Conservation (phyloP, 1,140 invertebrate species). For the Atta texana region DNA sequence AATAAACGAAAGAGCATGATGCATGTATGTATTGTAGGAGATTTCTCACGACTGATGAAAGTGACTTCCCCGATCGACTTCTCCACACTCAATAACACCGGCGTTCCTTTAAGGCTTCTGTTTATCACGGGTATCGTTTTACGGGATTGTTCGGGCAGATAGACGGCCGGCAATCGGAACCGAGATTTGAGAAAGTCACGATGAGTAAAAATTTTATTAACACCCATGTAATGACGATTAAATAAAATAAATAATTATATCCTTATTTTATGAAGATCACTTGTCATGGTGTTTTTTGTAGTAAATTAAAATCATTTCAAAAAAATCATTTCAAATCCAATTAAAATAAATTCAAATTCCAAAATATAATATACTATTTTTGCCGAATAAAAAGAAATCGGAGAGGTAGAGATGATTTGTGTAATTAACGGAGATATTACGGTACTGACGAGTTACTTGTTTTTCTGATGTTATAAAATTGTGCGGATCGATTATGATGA, state of each 20-base stretch:
- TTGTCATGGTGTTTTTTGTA: not conserved
- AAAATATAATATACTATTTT: not conserved
- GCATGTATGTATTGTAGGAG: not conserved
- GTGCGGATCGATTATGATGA: conserved; percentile 39
- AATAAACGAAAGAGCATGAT: not conserved
- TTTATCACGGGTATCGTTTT: conserved; percentile 59
- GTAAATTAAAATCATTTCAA: conserved; percentile 16
- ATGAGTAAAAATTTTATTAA: conserved; percentile 48
- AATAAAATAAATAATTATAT: conserved; percentile 31
- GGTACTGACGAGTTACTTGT: conserved; percentile 12
- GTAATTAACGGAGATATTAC: conserved; percentile 28
- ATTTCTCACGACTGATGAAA: conserved; percentile 52
- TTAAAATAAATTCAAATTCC: conserved; percentile 2
- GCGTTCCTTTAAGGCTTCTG: conserved; percentile 55
- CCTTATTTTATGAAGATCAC: not conserved
- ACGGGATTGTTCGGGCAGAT: conserved; percentile 55
- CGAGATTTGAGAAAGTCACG: conserved; percentile 57
- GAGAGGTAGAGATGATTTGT: not conserved
- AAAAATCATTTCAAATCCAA: conserved; percentile 21
- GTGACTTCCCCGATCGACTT: conserved; percentile 49
- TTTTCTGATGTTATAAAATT: conserved; percentile 11
- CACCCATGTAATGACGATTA: conserved; percentile 12
- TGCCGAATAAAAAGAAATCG: not conserved
- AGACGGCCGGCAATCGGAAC: conserved; percentile 39
- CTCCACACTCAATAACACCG: conserved; percentile 37